These are phyloP conservation scores for Oncorhynchus gorbuscha DNA, from an alignment of 2,113 vertebrate species.

Conservation along the genomic window DNA sequence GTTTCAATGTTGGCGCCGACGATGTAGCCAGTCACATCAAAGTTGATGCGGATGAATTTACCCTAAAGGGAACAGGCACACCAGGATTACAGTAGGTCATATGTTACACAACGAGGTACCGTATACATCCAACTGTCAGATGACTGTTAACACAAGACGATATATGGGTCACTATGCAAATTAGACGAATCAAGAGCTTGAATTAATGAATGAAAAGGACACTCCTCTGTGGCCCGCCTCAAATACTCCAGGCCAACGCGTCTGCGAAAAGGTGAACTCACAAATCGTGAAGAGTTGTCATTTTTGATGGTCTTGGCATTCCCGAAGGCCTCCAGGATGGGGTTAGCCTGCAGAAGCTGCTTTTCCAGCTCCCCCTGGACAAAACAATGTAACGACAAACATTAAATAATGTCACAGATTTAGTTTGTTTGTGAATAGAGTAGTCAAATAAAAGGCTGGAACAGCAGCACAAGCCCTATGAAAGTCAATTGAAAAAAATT, in stretches of 20 bases:
- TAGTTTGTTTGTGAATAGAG: neutral
- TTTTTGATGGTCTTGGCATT: slow-evolving; percentile 98
- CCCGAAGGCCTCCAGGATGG: slow-evolving; percentile 95
- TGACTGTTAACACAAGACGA: neutral
- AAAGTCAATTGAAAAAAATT: neutral
- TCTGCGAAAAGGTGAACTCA: slow-evolving; percentile 45
- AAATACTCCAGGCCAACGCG: neutral
- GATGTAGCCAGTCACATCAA: slow-evolving; percentile 92
- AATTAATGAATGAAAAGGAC: neutral
- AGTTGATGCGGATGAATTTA: slow-evolving; percentile 97
- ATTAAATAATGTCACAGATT: too few relatives aligned
- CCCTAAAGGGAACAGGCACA: slow-evolving; percentile 74
- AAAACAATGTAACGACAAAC: neutral
- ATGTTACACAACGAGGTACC: neutral
- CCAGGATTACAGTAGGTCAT: neutral
- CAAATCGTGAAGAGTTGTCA: slow-evolving; percentile 96
- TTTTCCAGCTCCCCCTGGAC: slow-evolving; percentile 91
- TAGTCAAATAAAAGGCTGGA: neutral
- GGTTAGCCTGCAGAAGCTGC: slow-evolving; percentile 94
- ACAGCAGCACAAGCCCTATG: neutral
- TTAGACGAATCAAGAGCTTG: neutral
- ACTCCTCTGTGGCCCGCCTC: neutral
- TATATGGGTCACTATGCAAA: neutral
- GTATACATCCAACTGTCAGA: neutral
- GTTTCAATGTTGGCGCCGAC: slow-evolving; percentile 96